These are phyloP conservation scores for Empidonax alnorum DNA, from an alignment of 2,113 vertebrate species.

Conservation along the genomic window DNA sequence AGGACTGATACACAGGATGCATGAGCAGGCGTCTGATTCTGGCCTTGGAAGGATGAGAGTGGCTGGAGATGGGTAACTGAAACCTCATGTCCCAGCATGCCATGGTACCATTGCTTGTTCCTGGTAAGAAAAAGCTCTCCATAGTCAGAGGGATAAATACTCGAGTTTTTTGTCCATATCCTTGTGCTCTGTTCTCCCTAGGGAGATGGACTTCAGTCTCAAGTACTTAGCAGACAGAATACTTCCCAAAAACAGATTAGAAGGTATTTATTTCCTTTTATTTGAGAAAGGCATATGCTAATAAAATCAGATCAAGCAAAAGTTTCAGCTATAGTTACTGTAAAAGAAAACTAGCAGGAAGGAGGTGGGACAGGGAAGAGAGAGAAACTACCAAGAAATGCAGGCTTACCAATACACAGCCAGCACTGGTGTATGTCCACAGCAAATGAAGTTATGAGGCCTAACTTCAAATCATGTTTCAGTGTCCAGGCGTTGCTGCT, in stretches of 20 bases:
- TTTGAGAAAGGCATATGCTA: not conserved
- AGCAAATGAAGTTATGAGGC: conserved; percentile 96
- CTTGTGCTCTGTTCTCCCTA: not conserved
- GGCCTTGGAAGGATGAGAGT: conserved; percentile 91
- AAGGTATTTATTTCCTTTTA: not conserved
- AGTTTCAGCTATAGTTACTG: not conserved
- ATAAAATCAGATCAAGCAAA: not conserved
- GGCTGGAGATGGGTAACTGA: conserved; percentile 96
- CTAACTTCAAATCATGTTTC: conserved; percentile 91
- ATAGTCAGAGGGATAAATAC: not conserved
- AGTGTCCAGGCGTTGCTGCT: conserved; percentile 91
- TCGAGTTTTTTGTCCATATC: not conserved
- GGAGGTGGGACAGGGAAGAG: fast-evolving
- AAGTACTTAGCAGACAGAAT: not conserved
- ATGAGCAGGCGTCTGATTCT: conserved; percentile 93
- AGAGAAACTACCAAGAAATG: not conserved
- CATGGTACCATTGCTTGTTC: conserved; percentile 97
- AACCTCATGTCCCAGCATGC: conserved; percentile 99
- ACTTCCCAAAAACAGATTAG: not conserved
- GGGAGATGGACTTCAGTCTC: not conserved
- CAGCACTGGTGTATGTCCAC: conserved; percentile 98
- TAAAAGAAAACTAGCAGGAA: not conserved
- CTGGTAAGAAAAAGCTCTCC: conserved; percentile 68
- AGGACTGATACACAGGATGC: conserved; percentile 96
- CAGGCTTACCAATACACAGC: conserved; percentile 90